phyloP scores from a whole-genome alignment of 2,113 vertebrate species.

The Irena cyanogastra region DNA sequence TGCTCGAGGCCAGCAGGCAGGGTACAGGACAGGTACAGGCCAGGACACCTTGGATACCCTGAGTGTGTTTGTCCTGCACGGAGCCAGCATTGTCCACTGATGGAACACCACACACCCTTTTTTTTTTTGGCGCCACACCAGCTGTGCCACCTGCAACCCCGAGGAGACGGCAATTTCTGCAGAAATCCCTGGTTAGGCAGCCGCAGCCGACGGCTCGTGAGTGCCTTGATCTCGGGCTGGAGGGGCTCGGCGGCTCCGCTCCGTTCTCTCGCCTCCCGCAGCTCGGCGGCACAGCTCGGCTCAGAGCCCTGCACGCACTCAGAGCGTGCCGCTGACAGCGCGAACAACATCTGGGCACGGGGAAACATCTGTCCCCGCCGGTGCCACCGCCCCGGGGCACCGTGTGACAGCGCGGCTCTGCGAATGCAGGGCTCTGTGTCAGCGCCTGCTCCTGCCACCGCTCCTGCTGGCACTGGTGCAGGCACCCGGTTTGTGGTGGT shows the following conservation, averaged over 20 bases:
- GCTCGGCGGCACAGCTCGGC: too few relatives aligned
- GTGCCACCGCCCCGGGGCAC: not conserved
- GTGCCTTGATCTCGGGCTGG: not conserved
- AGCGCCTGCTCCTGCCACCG: not conserved
- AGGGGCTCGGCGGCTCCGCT: accelerated
- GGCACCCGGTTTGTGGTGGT: too few relatives aligned
- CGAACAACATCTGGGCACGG: not conserved
- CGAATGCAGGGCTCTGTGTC: not conserved
- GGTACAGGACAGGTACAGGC: too few relatives aligned
- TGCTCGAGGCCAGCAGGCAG: not conserved
- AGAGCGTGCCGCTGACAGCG: not conserved
- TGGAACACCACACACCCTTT: not conserved
- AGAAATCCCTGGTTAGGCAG: not conserved
- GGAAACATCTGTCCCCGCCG: not conserved
- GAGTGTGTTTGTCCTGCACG: not conserved
- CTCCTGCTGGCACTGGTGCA: not conserved
- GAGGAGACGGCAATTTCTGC: not conserved
- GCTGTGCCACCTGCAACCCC: not conserved
- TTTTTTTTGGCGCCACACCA: too few relatives aligned
- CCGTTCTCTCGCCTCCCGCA: not conserved
- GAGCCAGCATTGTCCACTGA: not conserved
- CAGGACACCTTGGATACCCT: not conserved
- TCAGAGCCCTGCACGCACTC: not conserved
- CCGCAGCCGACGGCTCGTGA: not conserved
- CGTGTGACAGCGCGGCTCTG: accelerated